Evolutionary conservation across 2,888 invertebrate genomes (phyloP).

Genomic region (Antitype chi): DNA sequence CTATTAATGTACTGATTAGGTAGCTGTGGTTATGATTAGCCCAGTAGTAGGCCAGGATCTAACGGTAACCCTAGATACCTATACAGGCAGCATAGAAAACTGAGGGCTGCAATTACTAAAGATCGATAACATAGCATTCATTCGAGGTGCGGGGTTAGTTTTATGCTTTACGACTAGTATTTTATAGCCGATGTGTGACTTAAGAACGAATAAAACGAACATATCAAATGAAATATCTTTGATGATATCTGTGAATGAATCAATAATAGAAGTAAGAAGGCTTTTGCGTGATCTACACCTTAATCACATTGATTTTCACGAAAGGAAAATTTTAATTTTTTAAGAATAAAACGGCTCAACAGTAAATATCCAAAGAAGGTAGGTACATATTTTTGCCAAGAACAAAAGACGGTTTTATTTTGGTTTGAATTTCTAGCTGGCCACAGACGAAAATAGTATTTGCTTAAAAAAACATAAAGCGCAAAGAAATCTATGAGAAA

Average conservation of each 20-base stretch:
- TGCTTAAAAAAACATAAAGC: slow-evolving; percentile 20
- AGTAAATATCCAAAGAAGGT: background rate
- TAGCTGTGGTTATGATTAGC: slow-evolving; percentile 72
- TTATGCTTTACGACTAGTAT: slow-evolving; percentile 60
- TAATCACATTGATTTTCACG: background rate
- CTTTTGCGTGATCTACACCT: background rate
- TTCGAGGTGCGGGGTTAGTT: slow-evolving; percentile 53
- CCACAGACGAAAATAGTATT: background rate
- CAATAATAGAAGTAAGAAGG: background rate
- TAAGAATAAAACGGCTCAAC: background rate
- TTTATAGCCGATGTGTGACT: background rate
- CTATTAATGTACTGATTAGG: slow-evolving; percentile 67
- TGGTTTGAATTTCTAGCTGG: slow-evolving; percentile 8
- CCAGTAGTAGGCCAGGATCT: slow-evolving; percentile 72
- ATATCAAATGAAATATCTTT: background rate
- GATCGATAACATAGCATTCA: slow-evolving; percentile 73
- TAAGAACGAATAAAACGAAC: background rate
- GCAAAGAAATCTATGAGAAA: slow-evolving; percentile 29
- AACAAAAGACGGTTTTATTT: slow-evolving; percentile 14
- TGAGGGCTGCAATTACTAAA: slow-evolving; percentile 73
- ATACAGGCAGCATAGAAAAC: slow-evolving; percentile 68
- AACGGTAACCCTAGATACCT: slow-evolving; percentile 75
- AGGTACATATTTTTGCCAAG: background rate
- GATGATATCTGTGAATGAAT: background rate
- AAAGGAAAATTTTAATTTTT: background rate